Evolutionary conservation across 2,797 vertebrate species (phyloP).

Genomic region (Percopsis omiscomaycus): DNA sequence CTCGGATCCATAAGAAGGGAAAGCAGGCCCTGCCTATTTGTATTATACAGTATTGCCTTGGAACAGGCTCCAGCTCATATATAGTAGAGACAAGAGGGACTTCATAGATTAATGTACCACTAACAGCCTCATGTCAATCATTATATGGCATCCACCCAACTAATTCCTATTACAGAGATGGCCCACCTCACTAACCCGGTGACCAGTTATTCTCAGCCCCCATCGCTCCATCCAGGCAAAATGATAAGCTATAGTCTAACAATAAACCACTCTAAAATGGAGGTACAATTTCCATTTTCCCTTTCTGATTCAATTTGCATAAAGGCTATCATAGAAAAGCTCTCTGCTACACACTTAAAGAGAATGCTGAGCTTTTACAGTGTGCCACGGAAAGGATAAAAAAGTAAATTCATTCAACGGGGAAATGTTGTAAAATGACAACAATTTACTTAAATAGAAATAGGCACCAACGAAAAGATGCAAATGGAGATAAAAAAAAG

Average conservation of each 20-base stretch:
- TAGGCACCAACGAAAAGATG: constrained; percentile 8
- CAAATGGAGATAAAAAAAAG: constrained; percentile 17
- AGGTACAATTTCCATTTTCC: constrained; percentile 66
- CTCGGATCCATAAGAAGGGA: constrained; percentile 27
- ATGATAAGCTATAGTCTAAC: constrained; percentile 54
- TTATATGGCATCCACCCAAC: constrained; percentile 53
- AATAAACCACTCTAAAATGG: constrained; percentile 63
- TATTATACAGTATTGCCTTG: constrained; percentile 26
- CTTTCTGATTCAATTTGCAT: constrained; percentile 61
- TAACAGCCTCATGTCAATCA: constrained; percentile 36
- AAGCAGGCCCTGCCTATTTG: constrained; percentile 30
- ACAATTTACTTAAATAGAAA: constrained; percentile 37
- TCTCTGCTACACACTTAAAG: constrained; percentile 40
- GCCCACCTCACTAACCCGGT: constrained; percentile 41
- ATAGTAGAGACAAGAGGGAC: constrained; percentile 32
- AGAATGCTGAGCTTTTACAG: constrained; percentile 44
- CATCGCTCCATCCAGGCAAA: constrained; percentile 39
- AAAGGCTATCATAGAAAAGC: constrained; percentile 59
- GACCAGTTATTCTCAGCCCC: constrained; percentile 42
- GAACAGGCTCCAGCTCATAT: constrained; percentile 16
- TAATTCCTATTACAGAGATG: constrained; percentile 57
- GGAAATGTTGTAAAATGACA: constrained; percentile 12
- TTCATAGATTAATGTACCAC: constrained; percentile 38
- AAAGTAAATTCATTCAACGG: constrained; percentile 3
- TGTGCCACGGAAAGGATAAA: constrained; percentile 8